phyloP scores from a whole-genome alignment of 2,113 vertebrate species.

The Loxodonta africana region DNA sequence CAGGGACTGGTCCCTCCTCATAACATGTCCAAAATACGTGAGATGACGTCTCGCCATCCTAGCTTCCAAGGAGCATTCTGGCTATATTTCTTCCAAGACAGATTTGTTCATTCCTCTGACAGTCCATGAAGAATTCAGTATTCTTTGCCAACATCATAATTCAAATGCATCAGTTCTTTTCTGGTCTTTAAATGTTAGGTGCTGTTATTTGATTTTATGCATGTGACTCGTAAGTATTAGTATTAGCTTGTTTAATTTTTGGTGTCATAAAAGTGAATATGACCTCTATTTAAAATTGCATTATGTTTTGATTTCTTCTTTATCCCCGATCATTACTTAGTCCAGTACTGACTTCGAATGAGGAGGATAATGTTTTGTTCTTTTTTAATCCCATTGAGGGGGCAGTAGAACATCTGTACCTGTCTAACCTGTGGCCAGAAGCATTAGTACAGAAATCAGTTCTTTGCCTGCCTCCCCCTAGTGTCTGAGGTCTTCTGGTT shows the following conservation, averaged over 20 bases:
- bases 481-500: not conserved
- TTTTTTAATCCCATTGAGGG: not conserved
- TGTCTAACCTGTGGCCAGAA: not conserved
- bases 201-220: not conserved
- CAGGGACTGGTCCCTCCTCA: not conserved
- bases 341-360: not conserved
- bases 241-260: not conserved
- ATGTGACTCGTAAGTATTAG: not conserved
- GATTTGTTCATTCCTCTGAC: not conserved
- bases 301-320: not conserved
- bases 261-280: not conserved
- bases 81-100: not conserved
- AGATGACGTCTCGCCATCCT: not conserved
- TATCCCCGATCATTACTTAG: not conserved
- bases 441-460: not conserved
- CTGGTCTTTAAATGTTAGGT: not conserved
- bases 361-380: not conserved
- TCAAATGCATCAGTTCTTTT: not conserved
- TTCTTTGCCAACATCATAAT: not conserved
- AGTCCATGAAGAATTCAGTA: not conserved
- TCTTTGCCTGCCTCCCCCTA: not conserved
- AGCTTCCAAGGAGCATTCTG: not conserved
- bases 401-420: not conserved
- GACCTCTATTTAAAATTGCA: not conserved
- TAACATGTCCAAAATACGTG: not conserved